These are phyloP conservation scores for Trachemys scripta DNA, from an alignment of 2,113 vertebrate species.

Conservation along the genomic window DNA sequence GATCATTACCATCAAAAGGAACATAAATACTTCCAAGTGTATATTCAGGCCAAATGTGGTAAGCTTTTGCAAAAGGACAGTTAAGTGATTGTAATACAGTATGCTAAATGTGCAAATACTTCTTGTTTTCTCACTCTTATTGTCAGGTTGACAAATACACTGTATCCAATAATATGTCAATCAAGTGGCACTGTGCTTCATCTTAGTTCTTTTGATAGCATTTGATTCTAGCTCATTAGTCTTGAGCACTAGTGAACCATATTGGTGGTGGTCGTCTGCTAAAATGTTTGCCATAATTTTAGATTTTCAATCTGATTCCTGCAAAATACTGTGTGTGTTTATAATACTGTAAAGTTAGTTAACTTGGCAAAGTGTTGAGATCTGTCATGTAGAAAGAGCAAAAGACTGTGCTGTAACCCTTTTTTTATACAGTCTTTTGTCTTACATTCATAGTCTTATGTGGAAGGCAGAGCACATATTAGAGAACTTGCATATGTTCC, in stretches of 20 bases:
- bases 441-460: no score
- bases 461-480: no score
- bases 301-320: neutral
- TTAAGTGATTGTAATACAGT: slow-evolving; percentile 58
- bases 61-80: slow-evolving; percentile 51
- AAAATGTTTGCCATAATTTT: neutral
- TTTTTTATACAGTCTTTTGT: no score
- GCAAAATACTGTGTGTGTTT: neutral
- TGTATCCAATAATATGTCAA: neutral
- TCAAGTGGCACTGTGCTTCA: neutral
- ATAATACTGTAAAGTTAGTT: neutral
- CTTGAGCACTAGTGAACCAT: neutral
- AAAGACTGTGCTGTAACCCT: no score
- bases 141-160: neutral
- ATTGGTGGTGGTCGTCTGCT: accelerated
- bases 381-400: no score
- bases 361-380: neutral
- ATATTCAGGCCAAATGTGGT: slow-evolving; percentile 63
- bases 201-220: neutral
- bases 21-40: slow-evolving; percentile 72
- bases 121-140: slow-evolving; percentile 16
- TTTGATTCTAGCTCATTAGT: neutral
- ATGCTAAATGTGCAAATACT: slow-evolving; percentile 39
- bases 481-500: neutral
- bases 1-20: slow-evolving; percentile 61